A percentile compares a stretch with the other conserved stretches of the same genome.
phyloP scores from a whole-genome alignment of 1,140 invertebrate genomes.

The Antheraea pernyi region DNA sequence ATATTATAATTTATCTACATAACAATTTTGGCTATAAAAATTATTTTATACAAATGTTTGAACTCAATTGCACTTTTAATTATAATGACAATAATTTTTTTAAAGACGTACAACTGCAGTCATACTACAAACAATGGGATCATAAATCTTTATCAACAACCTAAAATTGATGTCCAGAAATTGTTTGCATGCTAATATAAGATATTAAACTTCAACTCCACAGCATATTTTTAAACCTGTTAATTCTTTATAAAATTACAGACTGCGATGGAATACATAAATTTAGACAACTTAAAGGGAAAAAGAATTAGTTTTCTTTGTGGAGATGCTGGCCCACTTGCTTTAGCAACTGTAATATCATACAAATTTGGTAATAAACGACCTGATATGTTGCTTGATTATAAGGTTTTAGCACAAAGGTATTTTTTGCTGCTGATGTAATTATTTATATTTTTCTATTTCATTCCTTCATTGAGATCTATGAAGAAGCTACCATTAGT shows the following conservation, averaged over 20 bases:
- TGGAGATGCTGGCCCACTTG: conserved; percentile 88
- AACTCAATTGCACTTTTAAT: too few relatives aligned
- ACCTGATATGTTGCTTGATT: conserved; percentile 55
- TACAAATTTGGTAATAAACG: conserved; percentile 72
- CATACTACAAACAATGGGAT: too few relatives aligned
- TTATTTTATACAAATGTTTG: too few relatives aligned
- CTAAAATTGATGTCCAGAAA: too few relatives aligned
- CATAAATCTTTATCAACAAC: too few relatives aligned
- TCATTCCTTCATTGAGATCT: neutral
- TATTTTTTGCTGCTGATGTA: conserved; percentile 35
- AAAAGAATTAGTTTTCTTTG: conserved; percentile 85
- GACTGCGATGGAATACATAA: conserved; percentile 50
- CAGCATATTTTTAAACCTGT: neutral
- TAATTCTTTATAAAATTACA: conserved; percentile 18
- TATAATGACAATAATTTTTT: too few relatives aligned
- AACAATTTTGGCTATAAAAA: too few relatives aligned
- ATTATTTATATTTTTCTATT: conserved; percentile 5
- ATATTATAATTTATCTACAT: too few relatives aligned
- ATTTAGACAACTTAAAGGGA: conserved; percentile 54
- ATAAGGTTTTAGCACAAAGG: conserved; percentile 74
- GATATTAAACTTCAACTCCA: neutral
- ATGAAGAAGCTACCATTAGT: too few relatives aligned
- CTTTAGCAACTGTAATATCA: conserved; percentile 84
- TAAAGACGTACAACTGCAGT: too few relatives aligned
- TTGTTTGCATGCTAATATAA: too few relatives aligned